Base-by-base conservation (phyloP, 2,113 vertebrate genomes). In the Lasiurus cinereus region DNA sequence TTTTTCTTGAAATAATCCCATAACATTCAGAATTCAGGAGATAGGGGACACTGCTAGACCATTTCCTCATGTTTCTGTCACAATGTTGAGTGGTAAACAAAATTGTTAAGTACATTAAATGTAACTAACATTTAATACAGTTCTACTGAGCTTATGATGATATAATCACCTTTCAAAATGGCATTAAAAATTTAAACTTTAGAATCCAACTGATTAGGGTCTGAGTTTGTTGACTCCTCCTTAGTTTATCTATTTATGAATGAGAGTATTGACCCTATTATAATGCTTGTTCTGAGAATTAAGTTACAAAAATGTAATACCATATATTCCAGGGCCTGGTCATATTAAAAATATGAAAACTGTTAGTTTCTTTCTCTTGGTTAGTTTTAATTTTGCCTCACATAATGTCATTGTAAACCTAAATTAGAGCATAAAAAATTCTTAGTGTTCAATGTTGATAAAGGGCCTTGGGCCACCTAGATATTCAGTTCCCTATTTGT, bases 361-460 rank as follows among this genome's bases (percentile, higher is more conserved):
- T 33, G 4, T 46, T 90, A 73, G 19, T 15, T 76, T 73, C 27
- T 15, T 88, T 88, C 29, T 82, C 12, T 82, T 39, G 39, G 14
- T 72, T 79, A 83, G 18, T 66, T 94, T 91, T 64, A 80, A 27
- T 80, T 96, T 88, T 88, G 24, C 8, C 14, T 85, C 59, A 31
- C 0, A 39, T 48, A 56, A 56, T 21, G 12, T 27, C 14, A 72
- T 39, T 80, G 66, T 33, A 39, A 92, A 56, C 52, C 22, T 62
- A 14, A 0, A 56, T 14, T 43, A 13, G 36, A 72, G 21, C 8
- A 72, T 0, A 16, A 43, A 27, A 66, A 86, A 73, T 82, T 67
- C 9, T 72, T 48, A 79, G 36, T 62, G 50, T 46, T 77, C n/a
- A 50, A 3, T 19, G 4, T 9, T 48, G 4, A 48, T 48, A 10